Evolutionary conservation across 2,797 vertebrate species (phyloP).

Genomic region (Agapornis canus): DNA sequence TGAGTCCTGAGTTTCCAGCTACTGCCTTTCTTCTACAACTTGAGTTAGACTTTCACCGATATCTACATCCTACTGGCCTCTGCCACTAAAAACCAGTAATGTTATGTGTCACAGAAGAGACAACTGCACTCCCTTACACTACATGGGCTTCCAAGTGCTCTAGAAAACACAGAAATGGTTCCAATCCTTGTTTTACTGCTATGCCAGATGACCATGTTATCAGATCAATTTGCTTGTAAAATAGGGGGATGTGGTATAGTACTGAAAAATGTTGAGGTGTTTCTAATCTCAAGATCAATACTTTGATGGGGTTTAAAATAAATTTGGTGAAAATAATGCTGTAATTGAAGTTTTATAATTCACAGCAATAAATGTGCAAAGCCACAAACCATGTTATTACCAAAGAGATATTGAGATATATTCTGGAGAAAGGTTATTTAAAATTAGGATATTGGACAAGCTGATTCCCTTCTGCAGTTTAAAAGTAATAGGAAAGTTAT

Average conservation of each 20-base stretch:
- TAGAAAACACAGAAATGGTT: background rate
- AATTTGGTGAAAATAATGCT: background rate
- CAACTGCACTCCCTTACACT: background rate
- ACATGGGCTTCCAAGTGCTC: background rate
- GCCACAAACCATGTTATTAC: background rate
- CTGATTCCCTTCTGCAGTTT: background rate
- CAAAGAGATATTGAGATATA: background rate
- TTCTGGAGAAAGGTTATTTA: background rate
- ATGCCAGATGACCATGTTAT: background rate
- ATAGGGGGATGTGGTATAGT: background rate
- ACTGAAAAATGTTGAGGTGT: background rate
- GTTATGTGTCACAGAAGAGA: background rate
- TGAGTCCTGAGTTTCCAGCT: background rate
- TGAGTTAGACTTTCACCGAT: background rate
- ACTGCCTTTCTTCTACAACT: background rate
- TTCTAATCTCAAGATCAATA: background rate
- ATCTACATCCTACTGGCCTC: background rate
- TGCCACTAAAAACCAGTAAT: background rate
- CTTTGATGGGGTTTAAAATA: background rate
- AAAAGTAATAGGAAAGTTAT: background rate
- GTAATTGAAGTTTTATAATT: background rate
- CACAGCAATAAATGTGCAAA: background rate
- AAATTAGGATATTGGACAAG: background rate
- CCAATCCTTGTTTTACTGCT: background rate
- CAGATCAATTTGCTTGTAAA: background rate